Evolutionary conservation across 1,140 invertebrate species (phyloP), one percentile per base, ranked within the genome.

Genomic region (Cotesia typhae): DNA sequence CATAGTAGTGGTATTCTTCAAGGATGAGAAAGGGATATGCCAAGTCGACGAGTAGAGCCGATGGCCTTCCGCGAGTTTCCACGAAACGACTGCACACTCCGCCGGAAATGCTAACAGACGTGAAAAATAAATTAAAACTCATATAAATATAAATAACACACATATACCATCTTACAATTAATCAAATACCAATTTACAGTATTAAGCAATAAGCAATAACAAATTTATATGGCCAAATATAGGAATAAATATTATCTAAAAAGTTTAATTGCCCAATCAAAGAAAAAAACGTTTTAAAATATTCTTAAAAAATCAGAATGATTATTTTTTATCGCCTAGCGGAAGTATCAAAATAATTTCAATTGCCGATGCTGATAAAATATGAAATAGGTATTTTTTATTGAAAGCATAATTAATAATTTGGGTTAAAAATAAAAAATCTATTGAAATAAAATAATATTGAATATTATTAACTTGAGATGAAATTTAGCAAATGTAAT

Each of bases 11-110:
- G 68, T 37, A 36, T 51, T 70, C 37, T 70, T 74, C 73, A 74
- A 74, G 73, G 73, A 74, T 74, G 73, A 74, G 73, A 74, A 74
- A 70, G 64, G 73, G 68, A 67, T 70, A 67, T 53, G 28, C 41
- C 17, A 57, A 64, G 9, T 67, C 55, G 41, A 57, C 36, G 63
- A 71, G 69, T 51, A 52, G 51, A 71, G 69, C 61, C 66, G 51
- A 71, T 71, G 69, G 69, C 69, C 59, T 63, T 64, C 60, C 69
- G 69, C 20, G 60, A 71, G 60, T 71, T 71, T 71, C 60, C 69
- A 64, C 69, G 69, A 71, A 71, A 65, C 61, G 38, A 64, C 14
- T 36, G 63, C 36, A 51, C 63, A 36, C 28, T 65, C 41, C 63
- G 63, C 12, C 63, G 63, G 52, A 67, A 67, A 28, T 37, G 67